Evolutionary conservation across 2,113 vertebrate species (phyloP).

Genomic region (Erythrolamprus reginae): DNA sequence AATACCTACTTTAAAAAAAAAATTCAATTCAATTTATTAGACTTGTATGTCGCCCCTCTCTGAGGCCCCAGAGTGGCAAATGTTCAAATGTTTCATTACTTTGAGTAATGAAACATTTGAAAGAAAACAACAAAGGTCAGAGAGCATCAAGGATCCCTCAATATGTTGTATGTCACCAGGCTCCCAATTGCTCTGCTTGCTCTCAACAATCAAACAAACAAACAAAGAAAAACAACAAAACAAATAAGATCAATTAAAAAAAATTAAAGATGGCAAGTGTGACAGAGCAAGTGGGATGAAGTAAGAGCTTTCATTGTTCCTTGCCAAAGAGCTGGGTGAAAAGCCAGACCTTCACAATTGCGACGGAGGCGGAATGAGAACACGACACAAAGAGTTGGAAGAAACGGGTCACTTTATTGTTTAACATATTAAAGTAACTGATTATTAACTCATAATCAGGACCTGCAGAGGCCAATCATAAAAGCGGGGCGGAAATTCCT

Average conservation of each 20-base stretch:
- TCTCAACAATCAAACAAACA: background rate
- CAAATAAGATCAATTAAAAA: background rate
- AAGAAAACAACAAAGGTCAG: background rate
- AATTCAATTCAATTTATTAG: too few relatives aligned
- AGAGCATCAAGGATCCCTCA: background rate
- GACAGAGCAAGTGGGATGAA: background rate
- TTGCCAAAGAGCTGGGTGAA: background rate
- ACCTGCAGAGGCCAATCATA: too few relatives aligned
- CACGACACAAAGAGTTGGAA: too few relatives aligned
- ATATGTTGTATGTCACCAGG: background rate
- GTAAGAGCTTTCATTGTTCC: background rate
- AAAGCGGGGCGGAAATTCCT: too few relatives aligned
- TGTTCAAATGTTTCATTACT: too few relatives aligned
- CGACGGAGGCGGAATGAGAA: too few relatives aligned
- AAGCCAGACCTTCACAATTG: background rate
- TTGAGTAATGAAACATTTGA: background rate
- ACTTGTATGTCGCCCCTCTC: too few relatives aligned
- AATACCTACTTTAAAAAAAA: too few relatives aligned
- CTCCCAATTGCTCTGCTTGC: background rate
- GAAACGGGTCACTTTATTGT: too few relatives aligned
- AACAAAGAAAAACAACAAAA: background rate
- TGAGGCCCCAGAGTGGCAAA: too few relatives aligned
- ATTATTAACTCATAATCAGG: too few relatives aligned
- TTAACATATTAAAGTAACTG: too few relatives aligned
- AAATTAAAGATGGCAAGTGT: background rate